Base-by-base conservation (phyloP, 2,113 vertebrate genomes). In the Neolamprologus fasciatus region DNA sequence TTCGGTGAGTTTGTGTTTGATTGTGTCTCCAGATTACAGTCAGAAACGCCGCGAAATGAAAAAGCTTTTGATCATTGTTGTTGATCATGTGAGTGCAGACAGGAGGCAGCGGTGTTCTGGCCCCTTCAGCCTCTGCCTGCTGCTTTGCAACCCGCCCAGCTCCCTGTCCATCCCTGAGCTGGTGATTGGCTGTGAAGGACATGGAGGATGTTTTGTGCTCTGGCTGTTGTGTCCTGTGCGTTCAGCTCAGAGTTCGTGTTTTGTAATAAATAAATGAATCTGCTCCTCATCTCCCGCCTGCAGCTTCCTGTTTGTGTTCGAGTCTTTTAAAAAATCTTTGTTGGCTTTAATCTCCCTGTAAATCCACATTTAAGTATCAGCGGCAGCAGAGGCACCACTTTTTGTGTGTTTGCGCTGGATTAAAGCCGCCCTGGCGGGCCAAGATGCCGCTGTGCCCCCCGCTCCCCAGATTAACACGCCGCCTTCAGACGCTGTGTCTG, bases 351-450 rank as follows among this genome's bases (percentile, higher is more conserved):
- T 92, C 92, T 91, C n/a, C 84, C 9, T 45, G 26, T 35, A 86
- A 88, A 89, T 89, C 87, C 92, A 89, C 90, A 84, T 89, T 89
- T 89, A 45, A 86, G 84, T 80, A 91, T 93, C 91, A 61, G 84
- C 89, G 8, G 84, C 87, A 9, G 9, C 82, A 89, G 42, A 78
- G 19, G 76, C 40, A 84, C 33, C 47, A 81, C 84, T 85, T 85
- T 47, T 71, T 5, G 26, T 37, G 82, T 61, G 86, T 85, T 78
- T 50, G 76, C 1, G 45, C 45, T 9, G 71, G 89, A 90, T 89
- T 93, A 84, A 33, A 17, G 79, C 40, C 4, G 40, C 61, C 83
- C 76, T 42, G 42, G 54, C 37, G n/a, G 85, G 83, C 51, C 21
- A 84, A 63, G 84, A 9, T 42, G 37, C 66, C 10, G 58, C 42